Conservation (phyloP, 2,113 vertebrate species). For the Hoplias malabaricus region DNA sequence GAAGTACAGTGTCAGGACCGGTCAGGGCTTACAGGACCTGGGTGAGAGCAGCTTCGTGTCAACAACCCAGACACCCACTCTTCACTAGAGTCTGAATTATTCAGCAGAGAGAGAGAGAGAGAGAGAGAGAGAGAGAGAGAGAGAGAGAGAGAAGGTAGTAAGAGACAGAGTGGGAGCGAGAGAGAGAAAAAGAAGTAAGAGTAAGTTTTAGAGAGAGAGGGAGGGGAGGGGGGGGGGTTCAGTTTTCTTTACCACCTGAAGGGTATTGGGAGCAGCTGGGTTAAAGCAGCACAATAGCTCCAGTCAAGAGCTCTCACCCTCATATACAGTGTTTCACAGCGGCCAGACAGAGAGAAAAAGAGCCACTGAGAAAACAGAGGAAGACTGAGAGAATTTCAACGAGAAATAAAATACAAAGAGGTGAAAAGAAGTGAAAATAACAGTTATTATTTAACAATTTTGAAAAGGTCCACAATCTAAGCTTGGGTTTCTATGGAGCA, state of each 20-base stretch:
- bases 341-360: conserved; percentile 18
- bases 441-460: too few species aligned
- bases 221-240: conserved; percentile 11
- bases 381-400: not conserved
- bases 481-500: too few species aligned
- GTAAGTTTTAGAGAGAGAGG: not conserved
- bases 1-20: conserved; percentile 3
- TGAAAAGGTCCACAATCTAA: too few species aligned
- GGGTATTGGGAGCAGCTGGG: conserved; percentile 33
- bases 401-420: not conserved
- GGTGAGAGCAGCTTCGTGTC: conserved; percentile 28
- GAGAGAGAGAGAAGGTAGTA: not conserved
- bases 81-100: conserved; percentile 29
- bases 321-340: conserved; percentile 28
- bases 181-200: not conserved
- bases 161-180: conserved; percentile 7
- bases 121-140: not conserved
- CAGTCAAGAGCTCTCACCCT: not conserved
- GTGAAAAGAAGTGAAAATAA: conserved; percentile 16
- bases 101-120: conserved; percentile 22
- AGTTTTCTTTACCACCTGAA: conserved; percentile 44
- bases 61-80: conserved; percentile 25
- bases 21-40: conserved; percentile 1
- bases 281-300: conserved; percentile 39
- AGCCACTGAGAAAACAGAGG: conserved; percentile 5